Evolutionary conservation across 2,113 vertebrate species (phyloP), one percentile per base, ranked within the genome.

Genomic region (Rhea americana): DNA sequence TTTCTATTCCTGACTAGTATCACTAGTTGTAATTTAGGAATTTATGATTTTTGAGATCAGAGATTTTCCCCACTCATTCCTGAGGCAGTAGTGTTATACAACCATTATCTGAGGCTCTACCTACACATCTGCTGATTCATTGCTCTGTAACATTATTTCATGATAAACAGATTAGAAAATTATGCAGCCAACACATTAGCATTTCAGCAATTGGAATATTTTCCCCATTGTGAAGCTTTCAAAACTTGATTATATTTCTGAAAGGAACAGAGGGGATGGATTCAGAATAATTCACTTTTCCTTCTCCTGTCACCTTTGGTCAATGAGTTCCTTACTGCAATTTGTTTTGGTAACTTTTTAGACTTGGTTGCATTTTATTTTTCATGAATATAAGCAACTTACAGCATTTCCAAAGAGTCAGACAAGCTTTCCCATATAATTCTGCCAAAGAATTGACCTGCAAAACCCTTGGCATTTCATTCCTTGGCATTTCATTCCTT

Each of bases 401-500:
- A 82, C 0, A 89, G 39, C 10, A 80, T 83, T 87, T 96, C 10
- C 32, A 77, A 67, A 87, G 71, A 93, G 43, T 5, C 24, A 92
- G 83, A 66, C 62, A 87, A 91, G 76, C 50, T 95, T 97, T 93
- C 86, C 43, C 50, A 30, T 91, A 48, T 18, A 67, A 22, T 77
- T 95, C 74, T 97, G 92, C 96, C 95, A 95, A 89, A 91, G 71
- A 68, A 62, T 32, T 97, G 96, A 96, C 95, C 90, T 95, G 91
- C 51, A 96, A 89, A 96, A 87, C 43, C 71, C 84, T 84, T 96
- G 93, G 63, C 91, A 82, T 93, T 97, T 96, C 56, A 92, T 95
- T 95, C 70, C 70, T 78, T 95, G 93, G 62, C 90, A 77, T 96
- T 97, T 96, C 48, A 89, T 94, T 96, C 65, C 25, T 92, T 96